These are phyloP conservation scores for Lampris incognitus DNA, from an alignment of 2,113 vertebrate species.

Conservation along the genomic window DNA sequence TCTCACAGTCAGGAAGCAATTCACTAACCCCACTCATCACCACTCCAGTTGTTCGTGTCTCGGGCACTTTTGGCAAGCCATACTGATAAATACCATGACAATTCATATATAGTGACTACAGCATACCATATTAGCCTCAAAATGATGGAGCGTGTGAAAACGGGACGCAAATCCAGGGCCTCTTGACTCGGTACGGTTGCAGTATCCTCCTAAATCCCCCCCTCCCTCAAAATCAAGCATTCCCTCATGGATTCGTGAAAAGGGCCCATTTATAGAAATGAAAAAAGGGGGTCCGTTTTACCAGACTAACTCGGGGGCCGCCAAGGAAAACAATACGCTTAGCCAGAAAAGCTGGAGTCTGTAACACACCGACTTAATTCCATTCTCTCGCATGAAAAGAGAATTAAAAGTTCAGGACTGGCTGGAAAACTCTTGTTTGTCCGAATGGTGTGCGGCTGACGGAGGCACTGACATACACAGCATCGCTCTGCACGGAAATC, in stretches of 20 bases:
- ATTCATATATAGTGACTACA: conserved; percentile 45
- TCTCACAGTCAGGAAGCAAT: conserved; percentile 66
- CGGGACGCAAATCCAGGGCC: conserved; percentile 54
- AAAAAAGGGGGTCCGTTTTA: conserved; percentile 63
- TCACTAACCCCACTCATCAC: conserved; percentile 68
- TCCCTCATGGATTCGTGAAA: conserved; percentile 77
- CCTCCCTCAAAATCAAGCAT: conserved; percentile 64
- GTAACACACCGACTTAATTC: conserved; percentile 72
- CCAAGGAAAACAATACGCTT: conserved; percentile 77
- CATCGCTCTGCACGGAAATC: conserved; percentile 68
- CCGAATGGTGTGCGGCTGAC: conserved; percentile 61
- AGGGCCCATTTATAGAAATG: conserved; percentile 78
- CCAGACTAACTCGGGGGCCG: conserved; percentile 64
- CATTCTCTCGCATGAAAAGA: conserved; percentile 76
- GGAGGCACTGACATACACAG: conserved; percentile 68
- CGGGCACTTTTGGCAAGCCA: conserved; percentile 36
- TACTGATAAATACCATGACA: conserved; percentile 68
- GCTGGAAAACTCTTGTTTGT: conserved; percentile 63
- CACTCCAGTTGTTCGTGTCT: conserved; percentile 62
- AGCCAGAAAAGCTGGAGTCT: conserved; percentile 73
- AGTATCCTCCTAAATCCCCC: conserved; percentile 68
- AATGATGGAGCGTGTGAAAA: conserved; percentile 69
- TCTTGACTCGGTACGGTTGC: conserved; percentile 55
- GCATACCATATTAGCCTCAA: conserved; percentile 63
- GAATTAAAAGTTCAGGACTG: conserved; percentile 62